Percentiles rank a stretch among this genome's conserved stretches.
These are phyloP conservation scores for Argentina silus DNA, from an alignment of 2,797 vertebrate species.

Conservation along the genomic window DNA sequence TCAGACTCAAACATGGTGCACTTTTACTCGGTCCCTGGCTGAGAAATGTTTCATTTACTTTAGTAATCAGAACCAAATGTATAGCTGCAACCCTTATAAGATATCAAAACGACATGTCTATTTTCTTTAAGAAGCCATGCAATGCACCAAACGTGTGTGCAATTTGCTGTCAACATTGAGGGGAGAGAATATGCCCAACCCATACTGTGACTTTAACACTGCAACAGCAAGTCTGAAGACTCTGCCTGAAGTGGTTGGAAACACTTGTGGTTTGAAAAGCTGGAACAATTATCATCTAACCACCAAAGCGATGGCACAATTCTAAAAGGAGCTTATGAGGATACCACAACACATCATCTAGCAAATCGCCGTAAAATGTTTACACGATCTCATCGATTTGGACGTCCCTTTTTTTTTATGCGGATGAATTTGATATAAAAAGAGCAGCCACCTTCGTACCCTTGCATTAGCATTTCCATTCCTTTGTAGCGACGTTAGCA, in stretches of 20 bases:
- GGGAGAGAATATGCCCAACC: not conserved
- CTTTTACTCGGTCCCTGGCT: not conserved
- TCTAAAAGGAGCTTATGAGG: constrained; percentile 15
- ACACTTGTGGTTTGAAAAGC: constrained; percentile 5
- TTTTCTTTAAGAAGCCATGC: not conserved
- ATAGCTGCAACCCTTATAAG: not conserved
- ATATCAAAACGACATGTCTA: not conserved
- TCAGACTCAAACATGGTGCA: not conserved
- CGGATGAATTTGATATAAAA: not conserved
- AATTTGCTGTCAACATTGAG: not conserved
- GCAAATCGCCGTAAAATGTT: not conserved
- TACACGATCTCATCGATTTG: not conserved
- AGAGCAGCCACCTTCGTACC: not conserved
- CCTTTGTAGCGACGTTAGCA: not conserved
- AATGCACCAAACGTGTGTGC: not conserved
- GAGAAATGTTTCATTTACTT: not conserved
- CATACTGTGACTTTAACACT: not conserved
- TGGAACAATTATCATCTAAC: constrained; percentile 23
- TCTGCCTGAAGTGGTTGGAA: constrained; percentile 11
- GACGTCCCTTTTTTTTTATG: not conserved
- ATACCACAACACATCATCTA: constrained; percentile 23
- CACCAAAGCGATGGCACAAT: constrained; percentile 30
- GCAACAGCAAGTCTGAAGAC: constrained; percentile 14
- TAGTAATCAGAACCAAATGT: not conserved
- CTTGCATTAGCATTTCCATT: not conserved